These are phyloP conservation scores for Pipistrellus nathusii DNA, from an alignment of 2,797 vertebrate genomes.

Conservation along the genomic window DNA sequence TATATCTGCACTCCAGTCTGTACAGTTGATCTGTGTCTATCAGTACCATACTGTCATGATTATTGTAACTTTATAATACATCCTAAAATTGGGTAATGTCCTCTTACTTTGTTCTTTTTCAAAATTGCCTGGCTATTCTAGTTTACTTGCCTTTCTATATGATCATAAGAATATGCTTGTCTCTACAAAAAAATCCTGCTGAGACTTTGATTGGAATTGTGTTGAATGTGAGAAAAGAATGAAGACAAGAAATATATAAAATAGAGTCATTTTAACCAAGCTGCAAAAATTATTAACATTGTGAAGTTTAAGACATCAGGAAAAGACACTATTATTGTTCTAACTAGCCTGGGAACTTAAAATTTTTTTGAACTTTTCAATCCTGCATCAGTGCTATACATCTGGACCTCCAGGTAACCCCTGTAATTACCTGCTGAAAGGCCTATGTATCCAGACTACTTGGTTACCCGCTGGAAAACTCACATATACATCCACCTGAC, in stretches of 20 bases:
- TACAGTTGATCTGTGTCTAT: not conserved
- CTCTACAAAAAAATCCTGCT: not conserved
- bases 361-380: not conserved
- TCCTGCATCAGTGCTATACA: not conserved
- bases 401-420: not conserved
- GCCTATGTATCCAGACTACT: not conserved
- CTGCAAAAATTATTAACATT: not conserved
- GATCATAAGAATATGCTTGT: not conserved
- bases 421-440: not conserved
- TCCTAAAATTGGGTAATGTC: not conserved
- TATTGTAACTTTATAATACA: not conserved
- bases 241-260: not conserved
- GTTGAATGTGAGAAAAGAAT: not conserved
- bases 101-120: not conserved
- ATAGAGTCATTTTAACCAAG: not conserved
- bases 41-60: not conserved
- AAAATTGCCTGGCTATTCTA: not conserved
- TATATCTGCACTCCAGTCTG: not conserved
- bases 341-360: not conserved
- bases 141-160: constrained; percentile 29
- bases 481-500: not conserved
- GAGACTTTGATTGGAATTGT: constrained; percentile 29
- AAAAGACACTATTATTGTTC: not conserved
- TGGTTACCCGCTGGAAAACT: not conserved
- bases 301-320: not conserved